phyloP scores from a whole-genome alignment of 2,797 vertebrate genomes.

The Neosilurus mollespiculum region DNA sequence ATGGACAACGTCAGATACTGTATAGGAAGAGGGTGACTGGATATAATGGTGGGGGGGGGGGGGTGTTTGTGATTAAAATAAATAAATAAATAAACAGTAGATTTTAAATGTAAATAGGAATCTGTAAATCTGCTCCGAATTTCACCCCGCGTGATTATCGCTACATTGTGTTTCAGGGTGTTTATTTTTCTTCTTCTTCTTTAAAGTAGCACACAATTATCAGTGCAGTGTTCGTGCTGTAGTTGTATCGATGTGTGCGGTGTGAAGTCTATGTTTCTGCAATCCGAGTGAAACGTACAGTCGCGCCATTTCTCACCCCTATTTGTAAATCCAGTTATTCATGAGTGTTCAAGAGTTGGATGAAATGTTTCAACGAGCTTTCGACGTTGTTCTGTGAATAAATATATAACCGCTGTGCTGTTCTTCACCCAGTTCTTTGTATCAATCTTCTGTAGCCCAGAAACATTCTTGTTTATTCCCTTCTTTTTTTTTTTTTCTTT shows the following conservation, averaged over 20 bases:
- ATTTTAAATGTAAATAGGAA: neutral
- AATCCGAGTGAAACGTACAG: neutral
- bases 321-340: conserved; percentile 6
- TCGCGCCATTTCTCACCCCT: neutral
- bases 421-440: neutral
- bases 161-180: neutral
- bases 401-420: neutral
- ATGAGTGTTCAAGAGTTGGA: conserved; percentile 38
- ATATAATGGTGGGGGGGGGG: no score
- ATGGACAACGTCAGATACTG: no score
- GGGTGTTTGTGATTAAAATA: no score
- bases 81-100: no score
- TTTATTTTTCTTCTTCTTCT: neutral
- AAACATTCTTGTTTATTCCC: neutral
- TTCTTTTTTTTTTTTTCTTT: neutral
- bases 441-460: neutral
- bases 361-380: neutral
- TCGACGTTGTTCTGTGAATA: neutral
- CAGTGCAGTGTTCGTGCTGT: neutral
- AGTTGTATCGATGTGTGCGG: conserved; percentile 41
- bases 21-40: no score
- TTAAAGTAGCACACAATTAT: neutral
- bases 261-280: neutral
- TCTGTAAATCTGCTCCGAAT: neutral
- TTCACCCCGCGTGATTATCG: neutral